Evolutionary conservation across 2,888 invertebrate genomes (phyloP).

Genomic region (Drosophila leonis): DNA sequence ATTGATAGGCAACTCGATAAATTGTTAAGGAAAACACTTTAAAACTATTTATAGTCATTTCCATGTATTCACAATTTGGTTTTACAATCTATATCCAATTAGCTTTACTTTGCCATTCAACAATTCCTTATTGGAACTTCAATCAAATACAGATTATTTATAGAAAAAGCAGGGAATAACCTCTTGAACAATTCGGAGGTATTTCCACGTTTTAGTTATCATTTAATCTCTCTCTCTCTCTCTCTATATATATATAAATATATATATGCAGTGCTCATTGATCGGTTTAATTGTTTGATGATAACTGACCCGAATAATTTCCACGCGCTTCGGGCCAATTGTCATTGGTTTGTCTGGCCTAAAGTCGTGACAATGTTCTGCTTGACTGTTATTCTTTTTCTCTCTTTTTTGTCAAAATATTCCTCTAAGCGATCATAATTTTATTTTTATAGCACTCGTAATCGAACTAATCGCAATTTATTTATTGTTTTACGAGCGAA

Average conservation of each 20-base stretch:
- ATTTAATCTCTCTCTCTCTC: not conserved
- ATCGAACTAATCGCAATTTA: slow-evolving; percentile 20
- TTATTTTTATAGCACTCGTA: slow-evolving; percentile 7
- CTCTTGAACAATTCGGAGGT: not conserved
- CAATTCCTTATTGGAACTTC: not conserved
- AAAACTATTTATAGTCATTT: not conserved
- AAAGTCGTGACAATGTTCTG: slow-evolving; percentile 15
- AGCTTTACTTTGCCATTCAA: not conserved
- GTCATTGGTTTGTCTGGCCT: not conserved
- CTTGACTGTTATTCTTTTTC: not conserved
- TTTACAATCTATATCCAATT: not conserved
- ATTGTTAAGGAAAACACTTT: not conserved
- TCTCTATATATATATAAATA: no score
- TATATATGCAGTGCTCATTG: slow-evolving; percentile 34
- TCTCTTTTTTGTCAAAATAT: not conserved
- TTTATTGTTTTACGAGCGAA: slow-evolving; percentile 21
- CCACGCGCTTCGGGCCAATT: not conserved
- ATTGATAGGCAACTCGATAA: not conserved
- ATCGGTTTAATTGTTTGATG: slow-evolving; percentile 43
- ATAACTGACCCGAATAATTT: slow-evolving; percentile 50
- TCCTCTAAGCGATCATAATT: not conserved
- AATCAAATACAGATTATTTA: not conserved
- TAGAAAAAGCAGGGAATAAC: not conserved
- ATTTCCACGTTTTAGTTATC: not conserved
- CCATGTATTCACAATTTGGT: not conserved